phyloP scores from a whole-genome alignment of 53 echinoderm and acorn worm species.

The Actinopyga echinites region DNA sequence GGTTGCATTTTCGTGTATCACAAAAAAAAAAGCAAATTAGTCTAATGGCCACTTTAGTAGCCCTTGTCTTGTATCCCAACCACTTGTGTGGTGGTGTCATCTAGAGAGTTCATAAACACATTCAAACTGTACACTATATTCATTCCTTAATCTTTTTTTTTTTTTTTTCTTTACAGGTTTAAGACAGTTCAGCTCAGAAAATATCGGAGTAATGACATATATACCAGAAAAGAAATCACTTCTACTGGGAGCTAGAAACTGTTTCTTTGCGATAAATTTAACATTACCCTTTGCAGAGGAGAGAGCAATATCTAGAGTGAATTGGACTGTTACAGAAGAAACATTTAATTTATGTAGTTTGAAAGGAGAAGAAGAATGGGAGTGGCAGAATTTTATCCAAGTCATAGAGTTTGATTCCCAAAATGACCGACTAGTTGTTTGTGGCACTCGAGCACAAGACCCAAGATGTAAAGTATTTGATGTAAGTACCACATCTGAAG shows the following conservation, averaged over 20 bases:
- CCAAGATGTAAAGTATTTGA: slow-evolving; percentile 71
- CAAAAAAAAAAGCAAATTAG: too few species aligned
- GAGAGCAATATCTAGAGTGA: background rate
- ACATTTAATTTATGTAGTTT: slow-evolving; percentile 55
- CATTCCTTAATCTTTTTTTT: background rate
- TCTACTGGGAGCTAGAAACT: slow-evolving; percentile 72
- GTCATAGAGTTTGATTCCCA: slow-evolving; percentile 46
- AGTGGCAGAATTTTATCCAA: slow-evolving; percentile 85
- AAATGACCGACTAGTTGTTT: slow-evolving; percentile 68
- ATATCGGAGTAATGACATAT: slow-evolving; percentile 71
- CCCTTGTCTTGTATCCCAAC: too few species aligned
- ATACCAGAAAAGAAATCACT: slow-evolving; percentile 40
- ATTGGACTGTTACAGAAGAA: background rate
- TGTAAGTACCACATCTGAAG: slow-evolving; percentile 18
- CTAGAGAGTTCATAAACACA: too few species aligned
- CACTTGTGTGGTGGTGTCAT: too few species aligned
- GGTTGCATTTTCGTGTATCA: too few species aligned
- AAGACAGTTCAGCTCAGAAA: slow-evolving; percentile 59
- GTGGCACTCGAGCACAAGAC: slow-evolving; percentile 84
- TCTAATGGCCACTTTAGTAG: too few species aligned
- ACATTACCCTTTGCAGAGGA: slow-evolving; percentile 50
- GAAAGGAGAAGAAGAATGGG: slow-evolving; percentile 79
- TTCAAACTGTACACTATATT: too few species aligned
- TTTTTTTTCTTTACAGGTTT: slow-evolving; percentile 54
- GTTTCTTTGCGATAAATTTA: slow-evolving; percentile 64